Evolutionary conservation across 2,888 invertebrate genomes (phyloP), one percentile per base, ranked within the genome.

Genomic region (Scaptodrosophila latifasciaeformis): DNA sequence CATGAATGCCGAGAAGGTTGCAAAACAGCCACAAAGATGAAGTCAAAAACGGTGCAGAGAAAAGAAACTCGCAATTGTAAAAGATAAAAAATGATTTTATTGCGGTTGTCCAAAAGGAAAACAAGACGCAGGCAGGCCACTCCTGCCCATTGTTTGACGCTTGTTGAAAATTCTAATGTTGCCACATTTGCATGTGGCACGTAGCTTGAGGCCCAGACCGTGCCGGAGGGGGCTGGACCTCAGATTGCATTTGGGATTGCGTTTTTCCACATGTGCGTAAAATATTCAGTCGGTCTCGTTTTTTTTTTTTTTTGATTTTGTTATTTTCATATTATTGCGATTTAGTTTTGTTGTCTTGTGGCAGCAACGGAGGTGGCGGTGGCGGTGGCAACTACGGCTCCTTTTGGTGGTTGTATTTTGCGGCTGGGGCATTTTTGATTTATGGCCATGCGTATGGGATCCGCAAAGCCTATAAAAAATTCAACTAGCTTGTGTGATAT

Each of bases 161-260:
- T 70, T 81, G 83, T 83, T 84, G 84, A 83, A 84, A 83, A 84
- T 81, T 81, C 83, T 84, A 84, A 80, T 80, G 78, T 74, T 75
- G 75, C 62, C 78, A 76, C 78, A 75, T 78, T 77, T 76, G 78
- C 71, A 77, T 76, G 49, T 48, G 52, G 44, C 72, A 72, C 80
- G 72, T 72, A 72, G 70, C 78, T 77, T 68, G 78, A 67, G 77
- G 60, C 72, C 13, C 42, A n/a, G 15, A 17, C 17, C 17, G 45
- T 45, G 19, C 39, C 39, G 17, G 17, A 42, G 42, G 12, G 10
- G 10, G 10, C 18, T 18, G 30, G 18, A 9, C 1, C 44, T 9
- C 39, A 74, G 78, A 77, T 72, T 77, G 80, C 72, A 74, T 46
- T 40, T 70, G 62, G 64, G 68, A 65, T 49, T 54, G 24, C 35